phyloP scores from a whole-genome alignment of 2,797 vertebrate species.

The Brachyalestes nurse region DNA sequence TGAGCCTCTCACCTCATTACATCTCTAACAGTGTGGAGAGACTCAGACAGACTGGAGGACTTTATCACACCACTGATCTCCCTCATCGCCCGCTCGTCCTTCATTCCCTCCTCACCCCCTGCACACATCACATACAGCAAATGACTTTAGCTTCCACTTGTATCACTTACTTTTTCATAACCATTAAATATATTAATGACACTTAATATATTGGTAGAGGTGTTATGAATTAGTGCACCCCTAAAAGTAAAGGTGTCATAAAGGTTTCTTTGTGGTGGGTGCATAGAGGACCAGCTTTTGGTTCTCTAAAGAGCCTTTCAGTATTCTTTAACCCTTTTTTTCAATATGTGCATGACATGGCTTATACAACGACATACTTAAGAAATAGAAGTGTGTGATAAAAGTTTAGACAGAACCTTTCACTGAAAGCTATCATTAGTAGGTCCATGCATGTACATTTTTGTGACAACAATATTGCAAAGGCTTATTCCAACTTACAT shows the following conservation, averaged over 20 bases:
- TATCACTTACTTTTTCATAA: constrained; percentile 12
- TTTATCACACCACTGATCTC: constrained; percentile 64
- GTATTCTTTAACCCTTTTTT: too few species aligned
- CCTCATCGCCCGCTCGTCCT: constrained; percentile 57
- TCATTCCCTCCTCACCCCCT: constrained; percentile 57
- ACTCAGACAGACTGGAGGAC: constrained; percentile 64
- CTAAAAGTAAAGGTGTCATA: background rate
- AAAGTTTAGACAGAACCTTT: too few species aligned
- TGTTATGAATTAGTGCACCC: background rate
- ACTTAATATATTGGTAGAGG: background rate
- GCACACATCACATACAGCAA: constrained; percentile 33
- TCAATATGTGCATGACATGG: too few species aligned
- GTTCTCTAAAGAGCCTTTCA: background rate
- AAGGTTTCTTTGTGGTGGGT: background rate
- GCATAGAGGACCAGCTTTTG: too few species aligned
- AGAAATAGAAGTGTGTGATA: too few species aligned
- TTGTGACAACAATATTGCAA: too few species aligned
- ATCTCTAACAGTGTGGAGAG: constrained; percentile 70
- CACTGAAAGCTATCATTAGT: too few species aligned
- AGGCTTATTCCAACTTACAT: too few species aligned
- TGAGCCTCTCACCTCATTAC: constrained; percentile 74
- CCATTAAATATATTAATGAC: constrained; percentile 9
- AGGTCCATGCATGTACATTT: too few species aligned
- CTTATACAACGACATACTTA: too few species aligned
- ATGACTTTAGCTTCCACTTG: background rate